These are phyloP conservation scores for Coptodon bakossiorum DNA, from an alignment of 2,113 vertebrate genomes.

Conservation along the genomic window DNA sequence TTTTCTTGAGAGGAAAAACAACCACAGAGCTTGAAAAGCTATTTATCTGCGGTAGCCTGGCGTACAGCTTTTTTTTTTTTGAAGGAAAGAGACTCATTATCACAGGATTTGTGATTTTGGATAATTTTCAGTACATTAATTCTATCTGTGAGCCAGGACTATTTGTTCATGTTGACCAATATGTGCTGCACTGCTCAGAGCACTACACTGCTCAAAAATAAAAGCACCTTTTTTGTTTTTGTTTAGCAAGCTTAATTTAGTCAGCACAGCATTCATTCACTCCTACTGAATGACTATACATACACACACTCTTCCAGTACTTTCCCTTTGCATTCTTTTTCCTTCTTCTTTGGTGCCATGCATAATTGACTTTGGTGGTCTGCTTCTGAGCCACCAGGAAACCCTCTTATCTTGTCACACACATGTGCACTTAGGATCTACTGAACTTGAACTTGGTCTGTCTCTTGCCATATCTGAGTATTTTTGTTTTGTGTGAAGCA, in stretches of 20 bases:
- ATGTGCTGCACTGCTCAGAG: background rate
- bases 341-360: background rate
- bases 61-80: background rate
- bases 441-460: background rate
- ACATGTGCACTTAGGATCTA: background rate
- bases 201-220: background rate
- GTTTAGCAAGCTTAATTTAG: slow-evolving; percentile 31
- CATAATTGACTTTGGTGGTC: background rate
- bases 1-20: background rate
- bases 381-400: background rate
- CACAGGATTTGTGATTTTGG: background rate
- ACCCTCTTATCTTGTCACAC: background rate
- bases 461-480: background rate
- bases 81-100: background rate
- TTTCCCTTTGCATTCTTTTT: slow-evolving; percentile 3
- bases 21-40: background rate
- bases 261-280: slow-evolving; percentile 7
- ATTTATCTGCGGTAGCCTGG: background rate
- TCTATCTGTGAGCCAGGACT: background rate
- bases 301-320: background rate
- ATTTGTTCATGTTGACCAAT: background rate
- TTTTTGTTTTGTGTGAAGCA: background rate
- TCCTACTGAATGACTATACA: background rate
- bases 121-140: slow-evolving; percentile 19
- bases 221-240: background rate